Base-by-base conservation (phyloP, 2,888 invertebrate genomes). In the Ochropleura leucogaster region DNA sequence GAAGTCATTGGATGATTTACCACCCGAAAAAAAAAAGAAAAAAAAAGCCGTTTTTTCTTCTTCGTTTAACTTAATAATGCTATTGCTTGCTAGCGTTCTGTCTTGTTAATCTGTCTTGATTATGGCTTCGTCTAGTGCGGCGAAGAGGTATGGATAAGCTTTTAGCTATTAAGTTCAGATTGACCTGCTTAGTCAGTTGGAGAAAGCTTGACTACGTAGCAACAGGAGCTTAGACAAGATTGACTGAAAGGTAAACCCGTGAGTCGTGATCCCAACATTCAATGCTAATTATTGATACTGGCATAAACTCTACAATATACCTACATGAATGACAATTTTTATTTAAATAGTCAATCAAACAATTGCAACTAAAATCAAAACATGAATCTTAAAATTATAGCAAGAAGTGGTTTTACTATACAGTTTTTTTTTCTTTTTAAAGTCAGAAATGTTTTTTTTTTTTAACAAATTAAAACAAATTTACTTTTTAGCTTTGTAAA, bases 121-220 rank as follows among this genome's bases (percentile, higher is more conserved):
- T 74, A 74, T 64, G 14, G 40, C 30, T 3, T 66, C 51, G 66
- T 77, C 68, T 68, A 71, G 49, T 59, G 42, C n/a, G 49, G 30
- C 30, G 30, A 30, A 66, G 14, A 60, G 20, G 42, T 57, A 49
- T 65, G 60, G n/a, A 51, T 44, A 60, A 44, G 3, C 60, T 68
- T 57, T 30, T 20, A 59, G n/a, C 7, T 65, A 62, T 51, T 40
- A 65, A 40, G 14, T 9, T 14, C 60, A 65, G 47, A 53, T 74
- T 74, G 55, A 53, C 20, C 30, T 65, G 30, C 16, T 51, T 40
- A 42, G 49, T 72, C 30, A 78, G 44, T 16, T n/a, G 12, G 80
- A 63, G 80, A 77, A 73, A 77, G 51, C 57, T 30, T 51, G 12
- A 49, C 9, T 62, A 51, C 40, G 53, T 20, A 59, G 16, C 64